A percentile compares a stretch with the other conserved stretches of the same genome.
Conservation (phyloP, 2,113 vertebrate genomes). For the Oreochromis aureus region DNA sequence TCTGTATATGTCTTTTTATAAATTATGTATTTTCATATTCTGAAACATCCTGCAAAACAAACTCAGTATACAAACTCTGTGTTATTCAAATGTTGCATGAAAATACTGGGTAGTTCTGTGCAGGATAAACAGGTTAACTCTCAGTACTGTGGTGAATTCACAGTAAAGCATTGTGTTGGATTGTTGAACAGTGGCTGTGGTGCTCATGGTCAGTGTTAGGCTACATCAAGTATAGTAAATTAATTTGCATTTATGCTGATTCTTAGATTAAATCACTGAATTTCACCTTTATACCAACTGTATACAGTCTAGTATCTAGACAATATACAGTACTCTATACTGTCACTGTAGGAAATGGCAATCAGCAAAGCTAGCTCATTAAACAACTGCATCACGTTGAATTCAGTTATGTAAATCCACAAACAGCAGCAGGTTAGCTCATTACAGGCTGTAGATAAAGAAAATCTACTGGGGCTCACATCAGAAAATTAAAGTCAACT, state of each 20-base stretch:
- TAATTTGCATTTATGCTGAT: accelerated
- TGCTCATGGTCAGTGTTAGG: not conserved
- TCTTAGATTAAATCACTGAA: not conserved
- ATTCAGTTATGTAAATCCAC: not conserved
- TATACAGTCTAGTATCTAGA: not conserved
- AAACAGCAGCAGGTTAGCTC: not conserved
- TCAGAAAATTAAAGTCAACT: not conserved
- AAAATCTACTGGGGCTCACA: not conserved
- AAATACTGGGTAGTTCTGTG: not conserved
- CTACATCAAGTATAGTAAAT: not conserved
- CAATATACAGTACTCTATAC: not conserved
- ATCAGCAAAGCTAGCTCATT: not conserved
- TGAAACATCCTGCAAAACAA: not conserved
- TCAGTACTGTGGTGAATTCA: not conserved
- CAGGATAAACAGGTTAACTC: not conserved
- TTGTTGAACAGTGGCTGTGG: not conserved
- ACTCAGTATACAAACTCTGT: not conserved
- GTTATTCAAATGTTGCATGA: not conserved
- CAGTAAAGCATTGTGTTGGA: not conserved
- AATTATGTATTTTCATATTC: not conserved
- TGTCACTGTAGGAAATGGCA: not conserved
- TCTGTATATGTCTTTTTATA: not conserved
- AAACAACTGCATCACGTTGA: not conserved
- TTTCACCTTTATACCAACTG: not conserved
- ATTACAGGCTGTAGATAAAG: not conserved